These are phyloP conservation scores for Cryptoprocta ferox DNA, from an alignment of 2,797 vertebrate genomes.

Conservation along the genomic window DNA sequence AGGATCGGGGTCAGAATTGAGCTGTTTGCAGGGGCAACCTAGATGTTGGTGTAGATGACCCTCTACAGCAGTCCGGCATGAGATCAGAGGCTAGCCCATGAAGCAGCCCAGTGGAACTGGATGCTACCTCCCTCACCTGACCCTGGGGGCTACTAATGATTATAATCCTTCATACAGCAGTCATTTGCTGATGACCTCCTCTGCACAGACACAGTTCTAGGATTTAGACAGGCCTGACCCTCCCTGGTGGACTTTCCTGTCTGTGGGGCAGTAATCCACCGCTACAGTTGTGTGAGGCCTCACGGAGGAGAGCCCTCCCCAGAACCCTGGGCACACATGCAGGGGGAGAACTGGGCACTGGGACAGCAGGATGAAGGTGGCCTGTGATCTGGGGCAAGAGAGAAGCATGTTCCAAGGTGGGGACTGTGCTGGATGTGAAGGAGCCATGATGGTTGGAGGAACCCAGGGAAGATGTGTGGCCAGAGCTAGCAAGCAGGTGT, in stretches of 20 bases:
- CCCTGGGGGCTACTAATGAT: background rate
- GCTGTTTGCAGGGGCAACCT: background rate
- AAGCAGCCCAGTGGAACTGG: background rate
- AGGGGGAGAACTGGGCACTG: background rate
- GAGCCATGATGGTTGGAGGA: background rate
- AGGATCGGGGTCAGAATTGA: background rate
- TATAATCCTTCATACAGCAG: background rate
- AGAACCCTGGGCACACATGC: background rate
- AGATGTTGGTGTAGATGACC: background rate
- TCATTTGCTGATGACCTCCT: background rate
- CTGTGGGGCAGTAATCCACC: background rate
- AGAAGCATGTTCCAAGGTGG: background rate
- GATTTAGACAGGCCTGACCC: background rate
- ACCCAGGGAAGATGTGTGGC: background rate
- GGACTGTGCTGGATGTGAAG: background rate
- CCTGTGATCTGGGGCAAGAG: background rate
- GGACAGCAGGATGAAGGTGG: background rate
- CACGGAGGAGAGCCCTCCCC: no score
- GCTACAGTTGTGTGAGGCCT: background rate
- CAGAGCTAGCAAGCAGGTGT: background rate
- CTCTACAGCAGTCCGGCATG: background rate
- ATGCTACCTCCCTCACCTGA: background rate
- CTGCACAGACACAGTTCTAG: background rate
- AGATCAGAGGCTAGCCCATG: background rate
- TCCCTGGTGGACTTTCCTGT: background rate